These are phyloP conservation scores for Sphinx pinastri DNA, from an alignment of 2,888 invertebrate species.

Conservation along the genomic window DNA sequence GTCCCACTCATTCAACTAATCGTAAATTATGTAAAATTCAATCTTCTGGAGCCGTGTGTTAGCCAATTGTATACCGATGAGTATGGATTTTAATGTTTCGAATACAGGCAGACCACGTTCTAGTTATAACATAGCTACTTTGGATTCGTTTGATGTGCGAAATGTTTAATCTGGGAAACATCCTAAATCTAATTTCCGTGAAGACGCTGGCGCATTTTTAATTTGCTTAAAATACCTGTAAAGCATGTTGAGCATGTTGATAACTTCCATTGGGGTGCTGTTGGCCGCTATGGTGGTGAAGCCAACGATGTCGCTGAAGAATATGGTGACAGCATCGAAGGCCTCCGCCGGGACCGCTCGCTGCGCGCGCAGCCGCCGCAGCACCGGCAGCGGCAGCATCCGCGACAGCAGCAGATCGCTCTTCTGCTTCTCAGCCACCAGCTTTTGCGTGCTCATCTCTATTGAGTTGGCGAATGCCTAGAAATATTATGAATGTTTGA, in stretches of 20 bases:
- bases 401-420: constrained; percentile 83
- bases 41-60: no score
- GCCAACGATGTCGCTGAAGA: constrained; percentile 89
- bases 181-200: no score
- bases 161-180: no score
- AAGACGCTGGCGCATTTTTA: no score
- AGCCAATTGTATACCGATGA: no score
- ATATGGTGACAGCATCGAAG: constrained; percentile 87
- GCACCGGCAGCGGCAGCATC: constrained; percentile 84
- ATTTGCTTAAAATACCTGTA: constrained; percentile 76
- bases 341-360: constrained; percentile 85
- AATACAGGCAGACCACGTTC: no score
- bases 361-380: constrained; percentile 79
- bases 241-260: constrained; percentile 88
- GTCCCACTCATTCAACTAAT: no score
- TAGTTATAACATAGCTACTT: no score
- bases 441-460: constrained; percentile 75
- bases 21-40: no score
- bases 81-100: no score
- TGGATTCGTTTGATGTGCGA: no score
- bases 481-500: constrained; percentile 34
- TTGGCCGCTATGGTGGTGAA: constrained; percentile 86
- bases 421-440: constrained; percentile 82
- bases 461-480: constrained; percentile 79
- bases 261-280: constrained; percentile 86